phyloP scores from a whole-genome alignment of 2,113 vertebrate species.

The Perca flavescens region DNA sequence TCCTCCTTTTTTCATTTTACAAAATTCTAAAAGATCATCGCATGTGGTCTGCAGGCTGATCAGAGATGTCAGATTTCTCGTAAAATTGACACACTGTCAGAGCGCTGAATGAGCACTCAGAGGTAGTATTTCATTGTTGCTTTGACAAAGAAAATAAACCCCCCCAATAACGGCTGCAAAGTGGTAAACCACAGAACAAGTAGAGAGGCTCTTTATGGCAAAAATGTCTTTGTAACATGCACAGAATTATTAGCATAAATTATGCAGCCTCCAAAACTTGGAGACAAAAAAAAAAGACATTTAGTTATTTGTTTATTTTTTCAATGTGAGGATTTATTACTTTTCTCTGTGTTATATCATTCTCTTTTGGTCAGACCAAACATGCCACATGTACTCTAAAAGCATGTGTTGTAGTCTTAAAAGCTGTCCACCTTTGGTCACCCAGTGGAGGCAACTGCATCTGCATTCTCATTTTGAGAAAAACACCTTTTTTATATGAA shows the following conservation, averaged over 20 bases:
- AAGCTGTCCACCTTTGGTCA: not conserved
- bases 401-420: too few species aligned
- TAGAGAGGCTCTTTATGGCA: not conserved
- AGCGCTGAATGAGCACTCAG: not conserved
- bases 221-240: not conserved
- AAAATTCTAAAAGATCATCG: not conserved
- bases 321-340: not conserved
- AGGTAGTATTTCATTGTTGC: not conserved
- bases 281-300: not conserved
- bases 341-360: not conserved
- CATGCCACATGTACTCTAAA: not conserved
- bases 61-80: not conserved
- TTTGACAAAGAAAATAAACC: not conserved
- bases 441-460: not conserved
- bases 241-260: not conserved
- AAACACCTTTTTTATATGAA: too few species aligned
- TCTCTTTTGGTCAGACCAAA: not conserved
- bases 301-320: not conserved
- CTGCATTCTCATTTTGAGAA: not conserved
- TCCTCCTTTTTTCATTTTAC: not conserved
- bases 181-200: not conserved
- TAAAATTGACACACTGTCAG: not conserved
- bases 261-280: not conserved
- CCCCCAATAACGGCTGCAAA: too few species aligned
- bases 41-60: not conserved